A percentile compares a stretch with the other conserved stretches of the same genome.
Evolutionary conservation across 2,797 vertebrate species (phyloP).

Genomic region (Limnodromus scolopaceus): DNA sequence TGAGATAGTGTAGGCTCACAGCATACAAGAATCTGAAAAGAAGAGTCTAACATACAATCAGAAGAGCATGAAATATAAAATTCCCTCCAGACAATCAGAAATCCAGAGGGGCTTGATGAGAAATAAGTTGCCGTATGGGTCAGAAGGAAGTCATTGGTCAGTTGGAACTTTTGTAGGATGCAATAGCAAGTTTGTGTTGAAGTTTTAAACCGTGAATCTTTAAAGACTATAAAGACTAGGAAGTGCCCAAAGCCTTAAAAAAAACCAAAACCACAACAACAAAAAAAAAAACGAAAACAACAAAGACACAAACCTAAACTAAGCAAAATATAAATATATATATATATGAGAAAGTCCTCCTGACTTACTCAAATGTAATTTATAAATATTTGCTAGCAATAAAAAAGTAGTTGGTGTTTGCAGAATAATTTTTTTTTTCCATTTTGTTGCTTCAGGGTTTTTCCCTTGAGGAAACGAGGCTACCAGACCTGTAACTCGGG

Average conservation of each 20-base stretch:
- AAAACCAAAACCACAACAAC: not conserved
- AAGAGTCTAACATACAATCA: not conserved
- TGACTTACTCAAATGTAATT: not conserved
- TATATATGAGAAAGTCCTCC: not conserved
- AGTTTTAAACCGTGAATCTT: not conserved
- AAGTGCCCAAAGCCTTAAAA: not conserved
- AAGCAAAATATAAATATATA: not conserved
- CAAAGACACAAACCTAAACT: not conserved
- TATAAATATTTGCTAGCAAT: not conserved
- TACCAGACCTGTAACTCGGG: not conserved
- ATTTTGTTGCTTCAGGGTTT: not conserved
- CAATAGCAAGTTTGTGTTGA: not conserved
- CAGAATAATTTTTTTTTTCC: not conserved
- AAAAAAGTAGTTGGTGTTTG: not conserved
- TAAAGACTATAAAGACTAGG: not conserved
- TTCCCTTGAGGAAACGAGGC: not conserved
- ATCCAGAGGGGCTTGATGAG: not conserved
- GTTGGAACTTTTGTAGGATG: not conserved
- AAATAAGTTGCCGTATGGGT: not conserved
- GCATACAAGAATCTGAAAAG: not conserved
- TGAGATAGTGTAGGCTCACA: not conserved
- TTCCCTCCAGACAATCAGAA: not conserved
- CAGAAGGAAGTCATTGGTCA: not conserved
- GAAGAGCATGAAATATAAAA: not conserved
- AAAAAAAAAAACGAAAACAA: rapidly evolving